Evolutionary conservation across 2,888 invertebrate genomes (phyloP).

Genomic region (Prosapia bicincta): DNA sequence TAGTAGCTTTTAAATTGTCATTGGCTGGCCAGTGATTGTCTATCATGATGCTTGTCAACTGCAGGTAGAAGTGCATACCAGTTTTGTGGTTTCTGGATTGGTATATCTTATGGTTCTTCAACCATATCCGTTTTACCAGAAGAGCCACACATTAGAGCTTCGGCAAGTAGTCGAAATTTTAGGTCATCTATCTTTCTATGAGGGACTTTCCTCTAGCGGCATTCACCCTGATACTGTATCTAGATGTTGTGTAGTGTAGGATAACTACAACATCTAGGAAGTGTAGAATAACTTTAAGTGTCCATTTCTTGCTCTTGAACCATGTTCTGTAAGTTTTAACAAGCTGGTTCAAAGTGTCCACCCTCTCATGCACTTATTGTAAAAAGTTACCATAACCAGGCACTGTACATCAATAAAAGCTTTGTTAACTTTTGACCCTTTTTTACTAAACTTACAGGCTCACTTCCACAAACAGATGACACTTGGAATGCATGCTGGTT

Average conservation of each 20-base stretch:
- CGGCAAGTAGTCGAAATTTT: neutral
- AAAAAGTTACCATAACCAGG: neutral
- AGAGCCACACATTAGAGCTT: neutral
- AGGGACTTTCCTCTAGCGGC: neutral
- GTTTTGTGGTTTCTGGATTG: neutral
- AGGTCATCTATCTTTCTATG: neutral
- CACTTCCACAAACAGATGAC: conserved; percentile 13
- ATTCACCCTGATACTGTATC: conserved; percentile 9
- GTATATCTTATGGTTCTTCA: neutral
- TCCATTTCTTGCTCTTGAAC: conserved; percentile 16
- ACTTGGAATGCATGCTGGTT: neutral
- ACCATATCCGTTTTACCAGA: neutral
- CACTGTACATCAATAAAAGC: neutral
- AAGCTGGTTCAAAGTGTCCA: conserved; percentile 10
- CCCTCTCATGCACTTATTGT: conserved; percentile 14
- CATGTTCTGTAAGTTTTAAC: conserved; percentile 10
- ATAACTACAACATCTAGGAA: conserved; percentile 8
- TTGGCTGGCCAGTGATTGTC: neutral
- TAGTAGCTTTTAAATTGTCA: neutral
- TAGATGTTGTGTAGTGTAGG: no score
- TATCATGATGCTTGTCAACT: neutral
- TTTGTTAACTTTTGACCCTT: neutral
- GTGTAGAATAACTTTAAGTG: conserved; percentile 10
- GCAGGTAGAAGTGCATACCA: neutral
- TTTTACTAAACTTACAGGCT: neutral